Conservation (phyloP, 2,797 vertebrate species). For the Lithobates sylvaticus region DNA sequence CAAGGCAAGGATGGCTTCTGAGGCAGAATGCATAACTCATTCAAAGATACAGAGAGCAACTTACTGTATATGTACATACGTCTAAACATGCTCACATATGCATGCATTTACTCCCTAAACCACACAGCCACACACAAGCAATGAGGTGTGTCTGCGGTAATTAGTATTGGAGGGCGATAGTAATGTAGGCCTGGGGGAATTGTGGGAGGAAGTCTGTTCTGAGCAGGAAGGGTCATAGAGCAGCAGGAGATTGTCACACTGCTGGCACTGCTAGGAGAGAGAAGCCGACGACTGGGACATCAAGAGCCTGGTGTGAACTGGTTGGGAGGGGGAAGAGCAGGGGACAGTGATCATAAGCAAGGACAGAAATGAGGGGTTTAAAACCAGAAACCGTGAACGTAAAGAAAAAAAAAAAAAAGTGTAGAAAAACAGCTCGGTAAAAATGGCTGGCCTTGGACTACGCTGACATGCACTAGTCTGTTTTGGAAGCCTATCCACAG, state of each 20-base stretch:
- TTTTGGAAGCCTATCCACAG: background rate
- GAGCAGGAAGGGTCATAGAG: slow-evolving; percentile 60
- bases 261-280: slow-evolving; percentile 54
- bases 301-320: slow-evolving; percentile 57
- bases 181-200: slow-evolving; percentile 46
- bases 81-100: background rate
- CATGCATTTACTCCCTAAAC: background rate
- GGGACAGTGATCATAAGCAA: slow-evolving; percentile 14
- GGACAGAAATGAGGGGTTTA: background rate
- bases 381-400: no score
- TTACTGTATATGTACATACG: background rate
- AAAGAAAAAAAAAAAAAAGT: background rate
- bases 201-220: slow-evolving; percentile 61
- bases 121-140: slow-evolving; percentile 24
- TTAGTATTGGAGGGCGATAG: slow-evolving; percentile 48
- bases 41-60: background rate
- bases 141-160: slow-evolving; percentile 46
- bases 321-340: slow-evolving; percentile 36
- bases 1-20: background rate
- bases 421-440: background rate
- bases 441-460: background rate
- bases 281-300: slow-evolving; percentile 56
- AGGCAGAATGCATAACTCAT: background rate
- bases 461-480: no score
- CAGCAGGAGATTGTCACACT: slow-evolving; percentile 62